Evolutionary conservation across 37 sponge, comb jelly and placozoan genomes (phyloP).

Genomic region (Chondrilla cf. caribensis): DNA sequence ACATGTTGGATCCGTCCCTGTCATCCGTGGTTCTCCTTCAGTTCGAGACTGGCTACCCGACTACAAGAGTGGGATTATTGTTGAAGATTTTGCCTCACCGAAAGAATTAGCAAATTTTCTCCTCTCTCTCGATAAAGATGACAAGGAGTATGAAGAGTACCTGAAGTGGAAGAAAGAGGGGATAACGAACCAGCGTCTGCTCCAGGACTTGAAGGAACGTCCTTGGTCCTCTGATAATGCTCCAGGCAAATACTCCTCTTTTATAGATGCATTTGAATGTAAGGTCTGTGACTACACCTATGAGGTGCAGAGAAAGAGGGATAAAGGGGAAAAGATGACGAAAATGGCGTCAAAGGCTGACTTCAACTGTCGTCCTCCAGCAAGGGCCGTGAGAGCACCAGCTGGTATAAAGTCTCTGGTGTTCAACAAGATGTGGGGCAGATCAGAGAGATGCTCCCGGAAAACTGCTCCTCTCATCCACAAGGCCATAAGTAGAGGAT

Average conservation of each 20-base stretch:
- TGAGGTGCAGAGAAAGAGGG: conserved; percentile 5
- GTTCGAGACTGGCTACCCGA: conserved; percentile 80
- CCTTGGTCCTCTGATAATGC: conserved; percentile 37
- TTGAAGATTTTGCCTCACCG: conserved; percentile 64
- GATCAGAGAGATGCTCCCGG: no score
- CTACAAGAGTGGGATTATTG: conserved; percentile 44
- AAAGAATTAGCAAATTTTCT: conserved; percentile 78
- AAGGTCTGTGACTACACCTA: conserved; percentile 52
- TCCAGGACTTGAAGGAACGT: conserved; percentile 35
- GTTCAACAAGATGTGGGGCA: no score
- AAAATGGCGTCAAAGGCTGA: no score
- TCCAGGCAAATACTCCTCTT: conserved; percentile 4
- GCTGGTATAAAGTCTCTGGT: no score
- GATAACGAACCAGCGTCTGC: conserved; percentile 50
- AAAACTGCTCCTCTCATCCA: no score
- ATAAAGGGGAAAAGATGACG: neutral
- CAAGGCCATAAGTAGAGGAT: no score
- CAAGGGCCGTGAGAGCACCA: no score
- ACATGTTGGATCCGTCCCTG: conserved; percentile 70
- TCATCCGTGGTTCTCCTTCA: conserved; percentile 69
- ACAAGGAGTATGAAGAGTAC: conserved; percentile 65
- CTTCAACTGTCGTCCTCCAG: no score
- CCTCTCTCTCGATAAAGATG: conserved; percentile 57
- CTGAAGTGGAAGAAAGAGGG: conserved; percentile 56
- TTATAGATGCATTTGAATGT: conserved; percentile 68